These are phyloP conservation scores for Polyergus mexicanus DNA, from an alignment of 1,140 invertebrate species.

Conservation along the genomic window DNA sequence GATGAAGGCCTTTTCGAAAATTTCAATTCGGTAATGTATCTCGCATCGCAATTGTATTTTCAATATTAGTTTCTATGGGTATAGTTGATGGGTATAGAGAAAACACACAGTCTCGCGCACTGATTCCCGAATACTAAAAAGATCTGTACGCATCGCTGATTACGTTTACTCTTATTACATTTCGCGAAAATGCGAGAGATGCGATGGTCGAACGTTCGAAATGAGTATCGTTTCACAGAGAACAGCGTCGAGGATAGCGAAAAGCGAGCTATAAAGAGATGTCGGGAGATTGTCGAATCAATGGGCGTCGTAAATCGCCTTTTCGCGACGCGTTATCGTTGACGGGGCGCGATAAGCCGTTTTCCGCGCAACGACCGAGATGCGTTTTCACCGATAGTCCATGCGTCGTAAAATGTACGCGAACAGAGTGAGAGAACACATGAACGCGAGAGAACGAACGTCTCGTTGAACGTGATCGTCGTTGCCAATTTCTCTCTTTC, in stretches of 20 bases:
- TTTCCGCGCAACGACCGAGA: slow-evolving; percentile 10
- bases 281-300: slow-evolving; percentile 29
- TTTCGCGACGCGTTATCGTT: slow-evolving; percentile 29
- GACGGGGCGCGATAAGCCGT: slow-evolving; percentile 38
- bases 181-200: not conserved
- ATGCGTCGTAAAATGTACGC: slow-evolving; percentile 37
- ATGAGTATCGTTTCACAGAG: not conserved
- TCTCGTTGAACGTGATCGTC: slow-evolving; percentile 46
- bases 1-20: not conserved
- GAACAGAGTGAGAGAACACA: slow-evolving; percentile 19
- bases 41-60: slow-evolving; percentile 12
- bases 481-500: not conserved
- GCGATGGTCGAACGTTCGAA: not conserved
- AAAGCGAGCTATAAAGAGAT: not conserved
- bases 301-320: slow-evolving; percentile 46
- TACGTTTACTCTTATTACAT: not conserved
- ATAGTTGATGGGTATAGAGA: not conserved
- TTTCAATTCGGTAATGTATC: not conserved
- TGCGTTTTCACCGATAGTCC: slow-evolving; percentile 28
- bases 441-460: not conserved
- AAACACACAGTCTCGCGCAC: not conserved
- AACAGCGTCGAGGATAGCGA: not conserved
- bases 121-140: not conserved
- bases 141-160: not conserved
- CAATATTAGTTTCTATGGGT: slow-evolving; percentile 9